phyloP scores from a whole-genome alignment of 1,140 invertebrate species.

The Ceratosolen solmsi region DNA sequence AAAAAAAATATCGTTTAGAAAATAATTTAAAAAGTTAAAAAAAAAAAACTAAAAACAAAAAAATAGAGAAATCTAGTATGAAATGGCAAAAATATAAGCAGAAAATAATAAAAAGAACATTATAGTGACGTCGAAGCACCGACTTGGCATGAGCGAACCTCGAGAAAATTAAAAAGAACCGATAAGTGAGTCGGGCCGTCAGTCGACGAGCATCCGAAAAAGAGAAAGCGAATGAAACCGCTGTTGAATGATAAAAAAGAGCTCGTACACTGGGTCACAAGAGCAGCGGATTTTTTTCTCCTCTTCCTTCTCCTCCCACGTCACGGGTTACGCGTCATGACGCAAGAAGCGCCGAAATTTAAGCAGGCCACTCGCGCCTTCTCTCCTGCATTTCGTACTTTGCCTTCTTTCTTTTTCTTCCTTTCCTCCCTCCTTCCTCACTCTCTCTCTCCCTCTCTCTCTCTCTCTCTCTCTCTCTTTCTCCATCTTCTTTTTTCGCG shows the following conservation, averaged over 20 bases:
- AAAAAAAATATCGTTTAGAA: too few species aligned
- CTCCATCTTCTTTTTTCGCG: conserved; percentile 36
- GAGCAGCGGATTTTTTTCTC: conserved; percentile 5
- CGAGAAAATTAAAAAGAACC: neutral
- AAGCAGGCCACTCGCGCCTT: neutral
- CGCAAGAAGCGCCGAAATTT: conserved; percentile 30
- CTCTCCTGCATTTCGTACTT: neutral
- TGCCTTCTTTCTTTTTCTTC: conserved; percentile 1
- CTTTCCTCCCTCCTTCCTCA: neutral
- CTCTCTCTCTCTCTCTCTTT: too few species aligned
- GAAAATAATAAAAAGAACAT: neutral
- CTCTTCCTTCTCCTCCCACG: conserved; percentile 23
- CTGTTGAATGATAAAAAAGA: neutral
- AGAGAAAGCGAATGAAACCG: conserved; percentile 9
- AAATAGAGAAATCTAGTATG: neutral
- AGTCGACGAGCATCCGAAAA: conserved; percentile 1
- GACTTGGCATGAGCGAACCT: neutral
- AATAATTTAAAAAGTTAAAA: too few species aligned
- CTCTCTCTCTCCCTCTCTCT: too few species aligned
- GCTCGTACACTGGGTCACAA: conserved; percentile 32
- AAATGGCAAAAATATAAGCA: neutral
- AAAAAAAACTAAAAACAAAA: neutral
- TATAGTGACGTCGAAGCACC: neutral
- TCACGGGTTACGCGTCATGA: conserved; percentile 27
- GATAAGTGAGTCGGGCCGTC: neutral